Base-by-base conservation (phyloP, 1,140 invertebrate species). In the Lepidostoma basale region DNA sequence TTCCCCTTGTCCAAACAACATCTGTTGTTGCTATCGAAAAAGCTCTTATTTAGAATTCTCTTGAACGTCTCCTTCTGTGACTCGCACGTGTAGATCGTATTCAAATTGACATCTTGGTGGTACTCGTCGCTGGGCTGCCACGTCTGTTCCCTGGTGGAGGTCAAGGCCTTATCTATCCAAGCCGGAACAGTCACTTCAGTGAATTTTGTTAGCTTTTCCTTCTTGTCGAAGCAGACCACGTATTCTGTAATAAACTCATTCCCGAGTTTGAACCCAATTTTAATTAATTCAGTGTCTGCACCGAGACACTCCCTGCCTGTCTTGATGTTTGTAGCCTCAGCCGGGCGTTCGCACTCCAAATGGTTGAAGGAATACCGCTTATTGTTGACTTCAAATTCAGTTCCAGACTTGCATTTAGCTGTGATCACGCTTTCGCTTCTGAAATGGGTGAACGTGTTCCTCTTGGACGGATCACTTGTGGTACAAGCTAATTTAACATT, bases 1-100 rank as follows among this genome's bases (percentile, higher is more conserved):
- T 79, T 77, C 20, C 74, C 74, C 62, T 74, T 78, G 4, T 63
- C 67, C 62, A 77, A 80, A 66, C 77, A 78, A 59, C 79, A 80
- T 14, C 58, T 68, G 23, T 74, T 67, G 16, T 56, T n/a, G 8
- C 67, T 67, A 6, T 52, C 42, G n/a, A 72, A 69, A 30, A 73
- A 74, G 30, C 66, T 30, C 56, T 62, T 74, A 8, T 71, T 62
- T 18, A 75, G 56, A 39, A 65, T 68, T 9, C 25, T 47, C 23
- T 66, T 75, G 28, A 77, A 75, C 12, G 62, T 47, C 1, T 66
- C 47, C 8, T 52, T 73, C 69, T 81, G 78, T 14, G 59, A 69
- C 2, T 63, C n/a, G 66, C 77, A 79, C 22, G 74, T 62, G 45
- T 80, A 82, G 10, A 77, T 49, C 5, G 72, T 58, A 36, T 78